A percentile compares a stretch with the other conserved stretches of the same genome.
Conservation (phyloP, 2,888 invertebrate genomes). For the Incurvaria masculella region DNA sequence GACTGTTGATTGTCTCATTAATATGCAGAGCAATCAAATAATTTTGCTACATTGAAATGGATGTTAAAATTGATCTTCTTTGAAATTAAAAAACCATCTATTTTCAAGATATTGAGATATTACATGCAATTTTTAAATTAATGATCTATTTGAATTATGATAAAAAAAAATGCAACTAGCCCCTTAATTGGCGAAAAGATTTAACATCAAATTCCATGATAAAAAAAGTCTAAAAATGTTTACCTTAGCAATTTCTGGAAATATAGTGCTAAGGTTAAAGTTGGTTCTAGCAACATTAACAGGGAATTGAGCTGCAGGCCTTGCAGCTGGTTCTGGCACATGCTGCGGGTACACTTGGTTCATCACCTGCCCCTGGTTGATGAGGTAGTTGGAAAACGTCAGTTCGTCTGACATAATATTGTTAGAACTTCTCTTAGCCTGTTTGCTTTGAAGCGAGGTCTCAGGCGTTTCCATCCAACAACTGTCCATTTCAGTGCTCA, state of each 20-base stretch:
- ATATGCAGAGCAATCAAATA: no score
- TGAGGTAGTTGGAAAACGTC: slow-evolving; percentile 40
- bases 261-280: slow-evolving; percentile 79
- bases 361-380: slow-evolving; percentile 26
- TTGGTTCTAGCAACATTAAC: slow-evolving; percentile 62
- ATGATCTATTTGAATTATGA: no score
- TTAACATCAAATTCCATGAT: no score
- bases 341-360: slow-evolving; percentile 34
- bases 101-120: neutral
- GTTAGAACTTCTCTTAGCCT: slow-evolving; percentile 31
- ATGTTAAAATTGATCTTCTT: neutral
- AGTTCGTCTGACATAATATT: slow-evolving; percentile 37
- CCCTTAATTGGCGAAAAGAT: no score
- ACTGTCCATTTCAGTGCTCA: slow-evolving; percentile 36
- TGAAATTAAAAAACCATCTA: neutral
- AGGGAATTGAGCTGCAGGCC: slow-evolving; percentile 5
- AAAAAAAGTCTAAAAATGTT: no score
- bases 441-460: slow-evolving; percentile 42
- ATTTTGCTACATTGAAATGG: slow-evolving; percentile 6
- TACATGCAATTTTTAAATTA: neutral
- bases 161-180: no score
- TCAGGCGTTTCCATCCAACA: slow-evolving; percentile 41
- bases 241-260: slow-evolving; percentile 76
- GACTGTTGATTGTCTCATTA: no score
- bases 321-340: slow-evolving; percentile 30